Percentiles rank a stretch among this genome's conserved stretches.
phyloP scores from a whole-genome alignment of 2,113 vertebrate genomes.

The Chamaea fasciata region DNA sequence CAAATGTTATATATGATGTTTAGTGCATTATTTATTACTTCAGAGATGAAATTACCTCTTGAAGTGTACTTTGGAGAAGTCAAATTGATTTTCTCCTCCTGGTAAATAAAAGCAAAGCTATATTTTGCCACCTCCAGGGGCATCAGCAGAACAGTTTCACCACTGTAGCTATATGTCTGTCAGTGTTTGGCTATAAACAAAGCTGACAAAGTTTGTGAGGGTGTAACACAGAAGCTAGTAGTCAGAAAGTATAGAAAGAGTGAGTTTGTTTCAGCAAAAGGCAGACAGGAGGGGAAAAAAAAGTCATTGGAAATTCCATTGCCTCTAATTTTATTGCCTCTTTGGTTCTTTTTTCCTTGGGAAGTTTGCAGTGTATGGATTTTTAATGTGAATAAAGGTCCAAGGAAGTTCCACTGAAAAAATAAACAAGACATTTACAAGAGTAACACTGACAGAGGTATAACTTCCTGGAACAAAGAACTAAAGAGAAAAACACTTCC shows the following conservation, averaged over 20 bases:
- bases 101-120: slow-evolving; percentile 10
- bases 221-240: background rate
- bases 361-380: background rate
- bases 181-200: background rate
- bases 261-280: background rate
- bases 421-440: background rate
- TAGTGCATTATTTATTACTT: background rate
- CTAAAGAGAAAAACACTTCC: background rate
- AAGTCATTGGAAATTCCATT: background rate
- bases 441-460: background rate
- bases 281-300: background rate
- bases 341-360: background rate
- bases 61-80: background rate
- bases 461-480: background rate
- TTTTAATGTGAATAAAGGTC: background rate
- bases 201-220: background rate
- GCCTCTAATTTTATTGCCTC: background rate
- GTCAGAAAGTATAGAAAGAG: background rate
- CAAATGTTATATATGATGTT: background rate
- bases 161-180: background rate
- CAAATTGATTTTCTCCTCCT: background rate
- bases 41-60: background rate
- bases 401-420: background rate
- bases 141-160: background rate
- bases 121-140: background rate